These are phyloP conservation scores for Tenualosa thibaudeaui DNA, from an alignment of 2,797 vertebrate genomes.

Conservation along the genomic window DNA sequence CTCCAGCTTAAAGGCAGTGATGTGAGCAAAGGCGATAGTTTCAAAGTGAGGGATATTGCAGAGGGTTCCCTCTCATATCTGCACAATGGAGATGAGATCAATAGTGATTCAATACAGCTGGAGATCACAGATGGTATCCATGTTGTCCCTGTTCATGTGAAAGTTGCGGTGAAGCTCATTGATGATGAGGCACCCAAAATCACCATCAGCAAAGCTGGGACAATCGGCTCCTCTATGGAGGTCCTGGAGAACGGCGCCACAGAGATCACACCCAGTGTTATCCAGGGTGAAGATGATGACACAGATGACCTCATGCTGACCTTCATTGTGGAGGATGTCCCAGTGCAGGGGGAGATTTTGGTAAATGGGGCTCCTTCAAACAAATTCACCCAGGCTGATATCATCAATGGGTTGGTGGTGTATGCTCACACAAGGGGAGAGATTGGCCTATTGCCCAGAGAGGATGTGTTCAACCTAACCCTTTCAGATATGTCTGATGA, in stretches of 20 bases:
- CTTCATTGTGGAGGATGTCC: conserved; percentile 86
- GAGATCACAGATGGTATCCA: conserved; percentile 90
- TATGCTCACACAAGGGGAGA: conserved; percentile 90
- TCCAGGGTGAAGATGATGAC: conserved; percentile 83
- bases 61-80: conserved; percentile 82
- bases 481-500: conserved; percentile 89
- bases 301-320: conserved; percentile 88
- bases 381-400: conserved; percentile 88
- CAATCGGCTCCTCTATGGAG: conserved; percentile 85
- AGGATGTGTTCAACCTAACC: conserved; percentile 88
- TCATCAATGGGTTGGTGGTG: conserved; percentile 86
- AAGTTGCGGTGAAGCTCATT: conserved; percentile 79
- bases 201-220: conserved; percentile 77
- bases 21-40: conserved; percentile 75
- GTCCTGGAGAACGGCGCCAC: conserved; percentile 88
- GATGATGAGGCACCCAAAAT: conserved; percentile 81
- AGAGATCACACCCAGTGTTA: conserved; percentile 87
- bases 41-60: conserved; percentile 81
- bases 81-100: conserved; percentile 81
- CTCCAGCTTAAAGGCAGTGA: conserved; percentile 74
- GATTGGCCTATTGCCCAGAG: conserved; percentile 80
- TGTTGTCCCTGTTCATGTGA: conserved; percentile 83
- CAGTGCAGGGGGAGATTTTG: conserved; percentile 82
- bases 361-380: conserved; percentile 79
- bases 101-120: conserved; percentile 80